Percentiles rank a stretch among this genome's conserved stretches.
These are phyloP conservation scores for Misgurnus mizolepis DNA, from an alignment of 2,113 vertebrate genomes.

Conservation along the genomic window DNA sequence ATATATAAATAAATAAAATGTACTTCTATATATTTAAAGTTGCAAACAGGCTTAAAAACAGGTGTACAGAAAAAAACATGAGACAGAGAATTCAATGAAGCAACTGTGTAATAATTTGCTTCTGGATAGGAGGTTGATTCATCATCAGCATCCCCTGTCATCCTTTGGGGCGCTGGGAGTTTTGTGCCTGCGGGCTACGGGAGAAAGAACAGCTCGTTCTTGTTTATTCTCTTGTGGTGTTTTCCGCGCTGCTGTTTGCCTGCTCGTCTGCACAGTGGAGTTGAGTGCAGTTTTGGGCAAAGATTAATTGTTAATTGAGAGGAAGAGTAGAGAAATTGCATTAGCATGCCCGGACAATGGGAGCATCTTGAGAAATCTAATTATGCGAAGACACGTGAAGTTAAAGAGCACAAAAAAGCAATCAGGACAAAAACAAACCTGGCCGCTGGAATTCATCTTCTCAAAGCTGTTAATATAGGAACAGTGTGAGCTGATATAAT, in stretches of 20 bases:
- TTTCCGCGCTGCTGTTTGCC: not conserved
- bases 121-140: conserved; percentile 9
- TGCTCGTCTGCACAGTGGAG: not conserved
- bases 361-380: conserved; percentile 50
- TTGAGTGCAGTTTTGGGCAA: conserved; percentile 39
- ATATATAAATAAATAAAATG: no score
- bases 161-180: conserved; percentile 41
- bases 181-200: not conserved
- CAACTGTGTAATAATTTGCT: conserved; percentile 3
- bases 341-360: conserved; percentile 52
- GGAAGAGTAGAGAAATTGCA: conserved; percentile 52
- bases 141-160: conserved; percentile 56
- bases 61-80: no score
- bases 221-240: conserved; percentile 45
- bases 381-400: conserved; percentile 40
- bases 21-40: no score
- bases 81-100: conserved; percentile 11
- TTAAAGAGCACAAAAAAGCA: conserved; percentile 25
- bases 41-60: no score
- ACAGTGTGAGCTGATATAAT: not conserved
- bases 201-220: conserved; percentile 40
- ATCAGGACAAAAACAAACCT: conserved; percentile 27
- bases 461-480: not conserved
- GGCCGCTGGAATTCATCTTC: conserved; percentile 15
- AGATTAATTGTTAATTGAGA: conserved; percentile 58